Conservation (phyloP, 2,888 invertebrate genomes). For the Brachypterus glaber region DNA sequence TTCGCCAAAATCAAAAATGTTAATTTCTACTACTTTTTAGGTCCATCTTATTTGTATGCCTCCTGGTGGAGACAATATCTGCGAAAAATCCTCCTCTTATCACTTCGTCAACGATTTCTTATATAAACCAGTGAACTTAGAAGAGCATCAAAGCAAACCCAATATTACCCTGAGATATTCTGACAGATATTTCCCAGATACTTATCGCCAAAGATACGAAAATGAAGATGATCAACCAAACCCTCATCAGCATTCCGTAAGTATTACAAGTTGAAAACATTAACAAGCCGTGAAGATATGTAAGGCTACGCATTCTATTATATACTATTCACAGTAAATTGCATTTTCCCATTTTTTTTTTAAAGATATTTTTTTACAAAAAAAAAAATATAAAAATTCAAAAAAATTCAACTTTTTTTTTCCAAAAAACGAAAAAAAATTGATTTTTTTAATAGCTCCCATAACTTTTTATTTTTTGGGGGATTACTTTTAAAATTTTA, state of each 20-base stretch:
- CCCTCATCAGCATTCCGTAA: constrained; percentile 36
- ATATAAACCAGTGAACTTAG: constrained; percentile 77
- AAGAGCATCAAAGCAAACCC: constrained; percentile 71
- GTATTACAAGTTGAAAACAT: constrained; percentile 7
- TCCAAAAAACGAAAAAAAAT: too few species aligned
- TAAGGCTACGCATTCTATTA: too few species aligned
- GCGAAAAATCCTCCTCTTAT: constrained; percentile 79
- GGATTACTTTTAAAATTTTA: too few species aligned
- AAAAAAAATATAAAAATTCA: too few species aligned
- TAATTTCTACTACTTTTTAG: constrained; percentile 40
- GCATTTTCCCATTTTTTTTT: too few species aligned
- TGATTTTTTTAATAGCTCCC: too few species aligned
- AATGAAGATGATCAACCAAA: constrained; percentile 43
- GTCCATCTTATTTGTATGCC: constrained; percentile 92
- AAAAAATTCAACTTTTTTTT: too few species aligned
- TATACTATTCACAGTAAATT: too few species aligned
- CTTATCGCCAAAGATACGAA: constrained; percentile 56
- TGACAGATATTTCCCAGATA: constrained; percentile 74
- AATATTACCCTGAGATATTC: constrained; percentile 71
- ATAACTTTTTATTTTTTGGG: too few species aligned
- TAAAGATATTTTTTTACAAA: too few species aligned
- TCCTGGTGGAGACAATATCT: constrained; percentile 78
- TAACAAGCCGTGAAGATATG: too few species aligned
- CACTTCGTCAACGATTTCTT: constrained; percentile 90
- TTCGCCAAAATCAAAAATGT: background rate